phyloP scores from a whole-genome alignment of 2,888 invertebrate genomes.

The Drosophila melanosoma region DNA sequence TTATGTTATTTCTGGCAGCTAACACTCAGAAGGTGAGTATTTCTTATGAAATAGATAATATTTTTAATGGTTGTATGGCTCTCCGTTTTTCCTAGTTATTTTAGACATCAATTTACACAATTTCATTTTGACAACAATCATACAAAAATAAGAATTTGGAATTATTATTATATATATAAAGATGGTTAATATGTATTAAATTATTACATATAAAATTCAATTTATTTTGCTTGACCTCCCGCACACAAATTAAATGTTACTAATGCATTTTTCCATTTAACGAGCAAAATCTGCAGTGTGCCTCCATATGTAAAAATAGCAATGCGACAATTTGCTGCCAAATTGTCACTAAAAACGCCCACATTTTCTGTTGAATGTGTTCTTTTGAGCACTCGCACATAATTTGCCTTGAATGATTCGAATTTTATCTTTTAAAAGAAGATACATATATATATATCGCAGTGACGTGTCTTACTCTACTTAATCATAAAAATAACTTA shows the following conservation, averaged over 20 bases:
- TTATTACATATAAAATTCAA: not conserved
- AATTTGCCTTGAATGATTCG: constrained; percentile 45
- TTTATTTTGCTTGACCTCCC: not conserved
- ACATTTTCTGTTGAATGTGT: constrained; percentile 25
- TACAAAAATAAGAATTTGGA: constrained; percentile 7
- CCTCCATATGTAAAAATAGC: constrained; percentile 31
- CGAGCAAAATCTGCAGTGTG: constrained; percentile 4
- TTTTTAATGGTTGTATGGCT: not conserved
- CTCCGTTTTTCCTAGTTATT: not conserved
- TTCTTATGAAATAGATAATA: not conserved
- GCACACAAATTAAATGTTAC: not conserved
- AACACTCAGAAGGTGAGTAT: constrained; percentile 39
- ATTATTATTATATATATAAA: constrained; percentile 15
- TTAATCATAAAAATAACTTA: too few relatives aligned
- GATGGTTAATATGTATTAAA: not conserved
- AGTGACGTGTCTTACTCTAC: constrained; percentile 23
- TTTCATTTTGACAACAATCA: constrained; percentile 15
- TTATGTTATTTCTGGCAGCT: constrained; percentile 10
- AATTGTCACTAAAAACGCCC: constrained; percentile 47
- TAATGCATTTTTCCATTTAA: constrained; percentile 23
- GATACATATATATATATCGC: constrained; percentile 13
- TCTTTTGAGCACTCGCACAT: constrained; percentile 2
- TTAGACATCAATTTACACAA: constrained; percentile 15
- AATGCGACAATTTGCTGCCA: constrained; percentile 24
- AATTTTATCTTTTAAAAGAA: constrained; percentile 26